These are phyloP conservation scores for Eugnorisma glareosa DNA, from an alignment of 2,888 invertebrate genomes.

Conservation along the genomic window DNA sequence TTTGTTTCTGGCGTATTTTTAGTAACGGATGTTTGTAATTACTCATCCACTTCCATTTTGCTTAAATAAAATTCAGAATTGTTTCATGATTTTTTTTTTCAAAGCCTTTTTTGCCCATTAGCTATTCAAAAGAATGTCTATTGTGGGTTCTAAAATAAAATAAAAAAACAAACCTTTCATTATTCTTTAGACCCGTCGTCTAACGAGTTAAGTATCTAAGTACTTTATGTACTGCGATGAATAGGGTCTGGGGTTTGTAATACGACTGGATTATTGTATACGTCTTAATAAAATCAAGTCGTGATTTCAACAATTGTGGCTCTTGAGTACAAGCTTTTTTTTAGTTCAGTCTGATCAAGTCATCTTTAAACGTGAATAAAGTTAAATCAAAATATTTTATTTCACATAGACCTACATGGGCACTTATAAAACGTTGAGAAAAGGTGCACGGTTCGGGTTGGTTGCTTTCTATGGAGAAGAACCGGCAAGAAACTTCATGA, in stretches of 20 bases:
- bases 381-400: too few relatives aligned
- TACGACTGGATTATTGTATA: background rate
- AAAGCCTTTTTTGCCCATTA: background rate
- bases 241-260: background rate
- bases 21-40: constrained; percentile 20
- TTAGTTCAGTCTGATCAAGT: background rate
- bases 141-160: background rate
- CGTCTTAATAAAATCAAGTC: background rate
- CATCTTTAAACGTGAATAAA: background rate
- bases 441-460: too few relatives aligned
- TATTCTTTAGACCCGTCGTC: background rate
- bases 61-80: background rate
- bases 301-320: background rate
- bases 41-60: constrained; percentile 28
- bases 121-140: background rate
- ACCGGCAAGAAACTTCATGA: too few relatives aligned
- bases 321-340: background rate
- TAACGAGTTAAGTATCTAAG: background rate
- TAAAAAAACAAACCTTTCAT: constrained; percentile 8
- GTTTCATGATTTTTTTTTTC: constrained; percentile 10
- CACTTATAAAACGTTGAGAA: too few relatives aligned
- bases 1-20: constrained; percentile 33
- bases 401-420: too few relatives aligned
- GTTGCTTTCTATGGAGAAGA: too few relatives aligned
- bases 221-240: background rate